These are phyloP conservation scores for Lipotes vexillifer DNA, from an alignment of 2,113 vertebrate species.

Conservation along the genomic window DNA sequence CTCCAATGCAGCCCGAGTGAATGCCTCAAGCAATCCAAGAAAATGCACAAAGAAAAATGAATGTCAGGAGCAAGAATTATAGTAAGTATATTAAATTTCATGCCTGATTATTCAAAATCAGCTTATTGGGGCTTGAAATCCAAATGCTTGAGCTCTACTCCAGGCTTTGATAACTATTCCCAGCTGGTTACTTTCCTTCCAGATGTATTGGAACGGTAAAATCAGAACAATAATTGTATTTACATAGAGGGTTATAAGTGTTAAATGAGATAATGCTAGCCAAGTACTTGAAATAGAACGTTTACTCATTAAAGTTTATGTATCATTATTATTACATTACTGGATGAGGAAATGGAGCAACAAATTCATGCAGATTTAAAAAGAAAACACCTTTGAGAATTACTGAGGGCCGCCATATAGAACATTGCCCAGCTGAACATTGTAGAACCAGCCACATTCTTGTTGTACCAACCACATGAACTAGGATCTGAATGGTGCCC, in stretches of 20 bases:
- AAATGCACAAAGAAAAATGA: conserved; percentile 23
- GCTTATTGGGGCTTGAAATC: background rate
- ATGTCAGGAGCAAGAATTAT: background rate
- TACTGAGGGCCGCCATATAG: background rate
- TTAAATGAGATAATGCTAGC: background rate
- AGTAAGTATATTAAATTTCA: background rate
- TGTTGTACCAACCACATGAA: background rate
- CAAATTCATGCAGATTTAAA: background rate
- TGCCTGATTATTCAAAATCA: background rate
- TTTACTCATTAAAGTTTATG: background rate
- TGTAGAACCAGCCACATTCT: background rate
- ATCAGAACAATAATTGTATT: background rate
- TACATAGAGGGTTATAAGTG: background rate
- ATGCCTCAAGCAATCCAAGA: conserved; percentile 62
- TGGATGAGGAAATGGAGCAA: background rate
- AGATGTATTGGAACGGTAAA: background rate
- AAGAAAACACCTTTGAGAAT: background rate
- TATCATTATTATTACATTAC: background rate
- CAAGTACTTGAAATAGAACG: background rate
- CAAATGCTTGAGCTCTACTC: background rate
- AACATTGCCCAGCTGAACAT: background rate
- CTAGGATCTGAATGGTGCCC: background rate
- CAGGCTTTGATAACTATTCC: background rate
- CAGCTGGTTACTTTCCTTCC: background rate
- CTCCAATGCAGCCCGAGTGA: conserved; percentile 40